These are phyloP conservation scores for Cremastinae sp. DNA, from an alignment of 2,888 invertebrate species.

Conservation along the genomic window DNA sequence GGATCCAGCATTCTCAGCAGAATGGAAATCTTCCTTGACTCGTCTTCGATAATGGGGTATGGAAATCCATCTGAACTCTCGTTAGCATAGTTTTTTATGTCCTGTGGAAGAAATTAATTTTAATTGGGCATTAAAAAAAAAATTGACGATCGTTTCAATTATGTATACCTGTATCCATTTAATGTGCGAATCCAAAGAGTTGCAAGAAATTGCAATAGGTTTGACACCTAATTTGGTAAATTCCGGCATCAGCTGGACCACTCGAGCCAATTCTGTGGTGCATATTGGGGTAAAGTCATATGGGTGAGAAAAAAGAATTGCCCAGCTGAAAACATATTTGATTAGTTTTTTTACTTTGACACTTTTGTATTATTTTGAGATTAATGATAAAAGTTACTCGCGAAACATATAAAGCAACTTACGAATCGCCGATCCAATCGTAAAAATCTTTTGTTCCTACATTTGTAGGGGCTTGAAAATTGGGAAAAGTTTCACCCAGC, in stretches of 20 bases:
- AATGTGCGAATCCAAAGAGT: conserved; percentile 89
- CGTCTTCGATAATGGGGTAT: conserved; percentile 96
- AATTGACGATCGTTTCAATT: too few relatives aligned
- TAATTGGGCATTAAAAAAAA: too few relatives aligned
- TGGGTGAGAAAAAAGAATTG: conserved; percentile 97
- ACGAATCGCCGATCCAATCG: conserved; percentile 93
- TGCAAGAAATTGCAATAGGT: conserved; percentile 95
- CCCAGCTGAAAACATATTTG: conserved; percentile 95
- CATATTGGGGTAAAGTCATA: conserved; percentile 99
- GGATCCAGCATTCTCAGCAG: conserved; percentile 96
- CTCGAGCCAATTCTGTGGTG: conserved; percentile 95
- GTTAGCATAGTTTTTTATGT: conserved; percentile 86
- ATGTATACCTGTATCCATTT: conserved; percentile 89
- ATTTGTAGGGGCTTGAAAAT: conserved; percentile 92
- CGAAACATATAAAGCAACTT: conserved; percentile 80
- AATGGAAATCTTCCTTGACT: conserved; percentile 88
- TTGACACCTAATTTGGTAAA: conserved; percentile 92
- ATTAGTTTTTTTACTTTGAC: too few relatives aligned
- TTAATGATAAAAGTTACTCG: conserved; percentile 1
- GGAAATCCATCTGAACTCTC: conserved; percentile 84
- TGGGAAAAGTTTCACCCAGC: conserved; percentile 93
- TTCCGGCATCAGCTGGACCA: conserved; percentile 88
- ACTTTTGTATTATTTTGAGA: neutral
- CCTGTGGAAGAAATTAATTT: conserved; percentile 78
- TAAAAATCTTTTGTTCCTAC: conserved; percentile 91